Percentiles rank a stretch among this genome's conserved stretches.
Evolutionary conservation across 2,797 vertebrate genomes (phyloP).

Genomic region (Argentina silus): DNA sequence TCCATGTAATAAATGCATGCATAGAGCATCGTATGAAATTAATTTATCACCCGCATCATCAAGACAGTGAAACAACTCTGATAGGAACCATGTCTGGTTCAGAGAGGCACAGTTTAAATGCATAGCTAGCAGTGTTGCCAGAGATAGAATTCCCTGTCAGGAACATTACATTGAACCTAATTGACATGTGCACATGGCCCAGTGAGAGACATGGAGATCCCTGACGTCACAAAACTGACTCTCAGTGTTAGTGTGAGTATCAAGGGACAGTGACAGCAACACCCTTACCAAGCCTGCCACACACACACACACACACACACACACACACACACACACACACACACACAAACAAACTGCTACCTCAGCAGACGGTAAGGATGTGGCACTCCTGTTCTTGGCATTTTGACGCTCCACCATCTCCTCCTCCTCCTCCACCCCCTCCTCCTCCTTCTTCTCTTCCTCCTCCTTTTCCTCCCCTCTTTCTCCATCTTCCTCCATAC

Average conservation of each 20-base stretch:
- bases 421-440: slow-evolving; percentile 37
- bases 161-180: background rate
- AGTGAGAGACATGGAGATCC: background rate
- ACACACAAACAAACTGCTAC: slow-evolving; percentile 46
- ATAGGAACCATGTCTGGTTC: too few relatives aligned
- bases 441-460: slow-evolving; percentile 18
- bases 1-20: too few relatives aligned
- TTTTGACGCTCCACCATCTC: slow-evolving; percentile 38
- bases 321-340: slow-evolving; percentile 14
- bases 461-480: slow-evolving; percentile 11
- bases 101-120: background rate
- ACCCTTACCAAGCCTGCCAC: background rate
- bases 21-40: too few relatives aligned
- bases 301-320: slow-evolving; percentile 8
- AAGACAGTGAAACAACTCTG: too few relatives aligned
- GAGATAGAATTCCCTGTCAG: background rate
- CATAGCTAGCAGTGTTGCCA: background rate
- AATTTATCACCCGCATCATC: too few relatives aligned
- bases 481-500: slow-evolving; percentile 39
- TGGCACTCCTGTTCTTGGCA: slow-evolving; percentile 56
- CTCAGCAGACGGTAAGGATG: slow-evolving; percentile 60
- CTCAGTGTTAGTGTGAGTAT: background rate
- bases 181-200: background rate
- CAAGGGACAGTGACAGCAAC: background rate
- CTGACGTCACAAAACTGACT: background rate